Percentiles rank a stretch among this genome's conserved stretches.
Conservation (phyloP, 2,888 invertebrate genomes). For the Melanostoma scalare region DNA sequence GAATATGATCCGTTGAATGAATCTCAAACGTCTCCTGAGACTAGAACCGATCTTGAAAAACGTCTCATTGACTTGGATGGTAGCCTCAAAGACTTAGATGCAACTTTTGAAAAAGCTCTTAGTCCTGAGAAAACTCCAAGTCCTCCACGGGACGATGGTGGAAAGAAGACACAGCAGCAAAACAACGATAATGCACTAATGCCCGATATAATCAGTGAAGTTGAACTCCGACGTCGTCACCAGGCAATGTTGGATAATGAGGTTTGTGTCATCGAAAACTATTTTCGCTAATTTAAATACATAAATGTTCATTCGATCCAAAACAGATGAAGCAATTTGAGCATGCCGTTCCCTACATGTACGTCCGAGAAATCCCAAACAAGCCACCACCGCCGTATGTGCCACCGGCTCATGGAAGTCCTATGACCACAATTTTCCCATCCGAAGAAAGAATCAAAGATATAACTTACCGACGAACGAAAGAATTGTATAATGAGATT, state of each 20-base stretch:
- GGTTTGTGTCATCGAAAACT: constrained; percentile 79
- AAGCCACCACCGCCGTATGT: constrained; percentile 90
- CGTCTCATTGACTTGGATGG: constrained; percentile 75
- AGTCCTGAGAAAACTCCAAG: constrained; percentile 64
- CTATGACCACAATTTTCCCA: constrained; percentile 80
- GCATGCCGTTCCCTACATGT: constrained; percentile 82
- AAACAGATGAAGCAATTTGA: constrained; percentile 85
- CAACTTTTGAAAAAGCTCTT: constrained; percentile 72
- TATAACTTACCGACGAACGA: constrained; percentile 78
- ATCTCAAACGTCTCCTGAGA: constrained; percentile 11
- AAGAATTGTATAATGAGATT: constrained; percentile 77
- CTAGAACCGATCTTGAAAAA: constrained; percentile 72
- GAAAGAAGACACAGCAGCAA: constrained; percentile 19
- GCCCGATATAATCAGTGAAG: constrained; percentile 83
- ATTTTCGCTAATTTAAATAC: too few relatives aligned
- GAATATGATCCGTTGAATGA: constrained; percentile 56
- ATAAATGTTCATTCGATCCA: too few relatives aligned
- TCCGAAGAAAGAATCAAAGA: constrained; percentile 79
- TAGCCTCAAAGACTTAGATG: constrained; percentile 74
- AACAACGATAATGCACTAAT: constrained; percentile 73
- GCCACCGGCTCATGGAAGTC: constrained; percentile 83
- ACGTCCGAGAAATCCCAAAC: constrained; percentile 87
- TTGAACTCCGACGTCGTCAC: constrained; percentile 85
- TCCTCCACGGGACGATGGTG: constrained; percentile 35
- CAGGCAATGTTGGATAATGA: constrained; percentile 86